phyloP scores from a whole-genome alignment of 2,797 vertebrate species.

The Microchirus variegatus region DNA sequence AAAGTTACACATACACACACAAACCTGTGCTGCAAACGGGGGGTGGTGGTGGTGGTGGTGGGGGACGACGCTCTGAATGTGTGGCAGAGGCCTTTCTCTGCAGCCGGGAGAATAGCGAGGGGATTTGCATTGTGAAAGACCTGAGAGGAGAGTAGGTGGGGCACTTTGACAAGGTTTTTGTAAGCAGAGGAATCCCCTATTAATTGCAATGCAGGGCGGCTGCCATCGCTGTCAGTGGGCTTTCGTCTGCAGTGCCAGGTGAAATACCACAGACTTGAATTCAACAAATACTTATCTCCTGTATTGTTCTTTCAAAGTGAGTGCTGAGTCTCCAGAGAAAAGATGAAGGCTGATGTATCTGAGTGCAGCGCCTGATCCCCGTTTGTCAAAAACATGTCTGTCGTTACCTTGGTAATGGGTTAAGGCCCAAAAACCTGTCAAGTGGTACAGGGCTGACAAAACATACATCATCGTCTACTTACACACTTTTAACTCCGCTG shows the following conservation, averaged over 20 bases:
- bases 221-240: slow-evolving; percentile 73
- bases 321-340: slow-evolving; percentile 70
- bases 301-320: slow-evolving; percentile 66
- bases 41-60: not conserved
- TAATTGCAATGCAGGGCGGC: slow-evolving; percentile 74
- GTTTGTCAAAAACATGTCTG: slow-evolving; percentile 64
- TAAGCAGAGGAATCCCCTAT: slow-evolving; percentile 77
- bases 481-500: slow-evolving; percentile 38
- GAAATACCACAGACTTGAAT: slow-evolving; percentile 71
- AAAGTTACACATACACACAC: slow-evolving; percentile 77
- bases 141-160: slow-evolving; percentile 73
- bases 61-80: slow-evolving; percentile 50
- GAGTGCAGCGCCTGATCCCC: slow-evolving; percentile 54
- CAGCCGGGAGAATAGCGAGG: slow-evolving; percentile 62
- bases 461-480: slow-evolving; percentile 58
- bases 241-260: slow-evolving; percentile 56
- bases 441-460: slow-evolving; percentile 53
- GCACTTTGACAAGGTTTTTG: slow-evolving; percentile 74
- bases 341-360: slow-evolving; percentile 65
- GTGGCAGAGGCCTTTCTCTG: slow-evolving; percentile 18
- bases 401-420: slow-evolving; percentile 69
- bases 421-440: slow-evolving; percentile 63
- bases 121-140: slow-evolving; percentile 82
- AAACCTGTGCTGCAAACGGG: slow-evolving; percentile 51
- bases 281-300: slow-evolving; percentile 75